phyloP scores from a whole-genome alignment of 2,888 invertebrate species.

The Lottia gigantea region DNA sequence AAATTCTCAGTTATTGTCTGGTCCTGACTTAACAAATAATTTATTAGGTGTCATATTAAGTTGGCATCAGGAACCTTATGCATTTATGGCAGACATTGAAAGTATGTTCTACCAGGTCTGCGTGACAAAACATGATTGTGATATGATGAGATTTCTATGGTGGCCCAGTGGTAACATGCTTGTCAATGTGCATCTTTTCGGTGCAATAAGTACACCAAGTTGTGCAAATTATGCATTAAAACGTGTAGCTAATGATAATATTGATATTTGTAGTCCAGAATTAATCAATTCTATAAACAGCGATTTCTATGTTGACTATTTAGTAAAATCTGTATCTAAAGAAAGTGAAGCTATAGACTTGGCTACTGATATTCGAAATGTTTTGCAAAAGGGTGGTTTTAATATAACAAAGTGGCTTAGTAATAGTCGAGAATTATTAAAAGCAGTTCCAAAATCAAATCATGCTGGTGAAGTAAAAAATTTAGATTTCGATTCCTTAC shows the following conservation, averaged over 20 bases:
- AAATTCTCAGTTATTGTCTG: slow-evolving; percentile 32
- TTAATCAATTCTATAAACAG: neutral
- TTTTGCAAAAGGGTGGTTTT: slow-evolving; percentile 25
- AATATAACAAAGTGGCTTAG: slow-evolving; percentile 34
- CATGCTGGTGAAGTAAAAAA: slow-evolving; percentile 19
- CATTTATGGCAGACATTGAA: slow-evolving; percentile 34
- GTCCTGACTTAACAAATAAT: slow-evolving; percentile 38
- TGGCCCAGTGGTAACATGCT: slow-evolving; percentile 22
- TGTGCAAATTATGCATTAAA: slow-evolving; percentile 12
- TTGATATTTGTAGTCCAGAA: slow-evolving; percentile 12
- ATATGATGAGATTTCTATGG: slow-evolving; percentile 33
- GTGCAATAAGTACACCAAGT: neutral
- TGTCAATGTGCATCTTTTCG: slow-evolving; percentile 17
- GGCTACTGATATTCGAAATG: neutral
- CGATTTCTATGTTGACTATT: slow-evolving; percentile 19
- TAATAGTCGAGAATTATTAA: slow-evolving; percentile 30
- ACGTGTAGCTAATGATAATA: slow-evolving; percentile 1
- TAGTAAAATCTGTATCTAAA: neutral
- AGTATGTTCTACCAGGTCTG: slow-evolving; percentile 31
- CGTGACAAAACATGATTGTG: slow-evolving; percentile 27
- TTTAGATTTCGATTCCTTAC: neutral
- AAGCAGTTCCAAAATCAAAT: slow-evolving; percentile 26
- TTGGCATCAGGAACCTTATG: slow-evolving; percentile 33
- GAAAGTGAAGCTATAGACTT: slow-evolving; percentile 10
- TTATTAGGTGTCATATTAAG: slow-evolving; percentile 34